Evolutionary conservation across 2,797 vertebrate genomes (phyloP).

Genomic region (Enteromius radiatus): DNA sequence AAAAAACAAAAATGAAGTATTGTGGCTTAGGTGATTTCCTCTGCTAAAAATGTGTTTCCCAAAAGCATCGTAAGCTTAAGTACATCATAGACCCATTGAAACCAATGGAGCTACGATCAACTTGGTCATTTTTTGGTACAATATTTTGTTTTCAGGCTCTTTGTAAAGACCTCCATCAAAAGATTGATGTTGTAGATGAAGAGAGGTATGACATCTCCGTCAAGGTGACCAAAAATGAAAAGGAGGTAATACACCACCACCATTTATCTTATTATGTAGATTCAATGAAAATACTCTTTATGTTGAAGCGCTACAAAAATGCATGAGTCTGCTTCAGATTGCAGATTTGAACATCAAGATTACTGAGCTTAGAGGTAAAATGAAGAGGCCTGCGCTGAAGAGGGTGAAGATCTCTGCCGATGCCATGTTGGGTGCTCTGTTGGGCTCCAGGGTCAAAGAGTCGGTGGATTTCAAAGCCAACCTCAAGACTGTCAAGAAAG

Average conservation of each 20-base stretch:
- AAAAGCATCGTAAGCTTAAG: no score
- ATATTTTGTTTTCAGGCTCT: constrained; percentile 70
- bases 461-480: constrained; percentile 84
- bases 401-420: constrained; percentile 82
- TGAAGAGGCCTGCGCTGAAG: constrained; percentile 80
- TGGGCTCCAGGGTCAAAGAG: constrained; percentile 79
- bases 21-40: not conserved
- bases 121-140: not conserved
- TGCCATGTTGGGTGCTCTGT: constrained; percentile 81
- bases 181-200: constrained; percentile 78
- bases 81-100: no score
- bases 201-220: constrained; percentile 76
- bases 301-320: not conserved
- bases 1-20: not conserved
- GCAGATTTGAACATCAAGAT: constrained; percentile 65
- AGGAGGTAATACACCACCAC: constrained; percentile 60
- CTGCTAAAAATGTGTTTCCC: not conserved
- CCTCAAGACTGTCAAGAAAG: constrained; percentile 85
- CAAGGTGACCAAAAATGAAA: constrained; percentile 77
- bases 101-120: no score
- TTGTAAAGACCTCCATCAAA: constrained; percentile 78
- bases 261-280: not conserved
- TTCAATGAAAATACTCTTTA: constrained; percentile 3
- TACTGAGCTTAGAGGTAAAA: constrained; percentile 80
- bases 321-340: constrained; percentile 56